Base-by-base conservation (phyloP, 2,888 invertebrate genomes). In the Monoplex corrugatus region DNA sequence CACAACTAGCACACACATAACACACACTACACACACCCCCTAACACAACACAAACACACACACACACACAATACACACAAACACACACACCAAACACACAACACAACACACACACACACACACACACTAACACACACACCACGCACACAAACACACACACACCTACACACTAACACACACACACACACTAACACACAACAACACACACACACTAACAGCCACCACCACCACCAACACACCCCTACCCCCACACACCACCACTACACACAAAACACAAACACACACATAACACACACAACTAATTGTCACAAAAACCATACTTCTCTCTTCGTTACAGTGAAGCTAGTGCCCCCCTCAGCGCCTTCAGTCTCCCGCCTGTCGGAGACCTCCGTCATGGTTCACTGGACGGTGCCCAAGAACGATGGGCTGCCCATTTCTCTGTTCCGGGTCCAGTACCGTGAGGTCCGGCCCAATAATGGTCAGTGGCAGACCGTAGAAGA, bases 301-400 rank as follows among this genome's bases (percentile, higher is more conserved):
- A 57, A 57, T 10, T 10, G 28, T 50, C 57, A 10, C 28, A 10
- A 57, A 16, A 2, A 57, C 28, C 16, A 5, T 1, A 57, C 57
- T 13, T 28, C 10, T 68, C 3, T 68, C n/a, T n/a, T 1, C 32
- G 68, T 68, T n/a, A 1, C 82, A 86, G 82, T 82, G 28, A 85
- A 84, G 28, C 72, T 85, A 40, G 88, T 89, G 86, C 98, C 98
- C 0, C 99, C 99, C 0, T 97, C 98, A 0, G 97, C 97, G 38
- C 99, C 99, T 0, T 98, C 98, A 93, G 98, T 99, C 75, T 98
- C 98, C 0, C 97, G 98, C 43, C 96, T 98, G 86, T 98, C 98
- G 0, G 98, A 99, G 94, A 97, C 98, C 82, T 98, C 98, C 19
- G 99, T 99, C 0, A 98, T 98, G 98, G 97, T 99, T 23, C 97